These are phyloP conservation scores for Rhogogaster chlorosoma DNA, from an alignment of 2,888 invertebrate genomes.

Conservation along the genomic window DNA sequence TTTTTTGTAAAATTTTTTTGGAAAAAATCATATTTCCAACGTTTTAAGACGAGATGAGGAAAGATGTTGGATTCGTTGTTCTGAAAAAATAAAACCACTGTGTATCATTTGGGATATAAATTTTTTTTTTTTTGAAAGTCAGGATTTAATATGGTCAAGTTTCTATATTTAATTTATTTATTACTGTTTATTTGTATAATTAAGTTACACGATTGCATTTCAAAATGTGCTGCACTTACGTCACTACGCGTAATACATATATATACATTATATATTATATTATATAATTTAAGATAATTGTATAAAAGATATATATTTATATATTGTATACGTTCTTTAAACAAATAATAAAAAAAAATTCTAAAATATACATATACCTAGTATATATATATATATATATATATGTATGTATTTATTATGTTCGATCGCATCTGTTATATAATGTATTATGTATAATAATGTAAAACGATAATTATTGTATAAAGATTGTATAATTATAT, in stretches of 20 bases:
- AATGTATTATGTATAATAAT: background rate
- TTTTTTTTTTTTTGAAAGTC: background rate
- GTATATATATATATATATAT: constrained; percentile 43
- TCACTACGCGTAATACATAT: constrained; percentile 17
- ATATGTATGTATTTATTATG: constrained; percentile 51
- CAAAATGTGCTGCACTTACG: constrained; percentile 7
- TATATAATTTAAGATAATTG: constrained; percentile 36
- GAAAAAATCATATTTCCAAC: background rate
- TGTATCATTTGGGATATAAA: background rate
- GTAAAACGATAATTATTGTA: background rate
- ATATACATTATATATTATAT: constrained; percentile 2
- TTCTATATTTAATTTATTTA: constrained; percentile 37
- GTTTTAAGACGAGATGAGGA: no score
- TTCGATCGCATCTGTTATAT: constrained; percentile 1
- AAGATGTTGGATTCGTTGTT: no score
- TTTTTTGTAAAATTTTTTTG: background rate
- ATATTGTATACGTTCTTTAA: constrained; percentile 30
- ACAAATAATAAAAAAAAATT: constrained; percentile 8
- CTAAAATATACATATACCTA: constrained; percentile 39
- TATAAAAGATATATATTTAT: constrained; percentile 42
- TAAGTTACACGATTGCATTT: constrained; percentile 39
- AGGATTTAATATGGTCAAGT: constrained; percentile 1
- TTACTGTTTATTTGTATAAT: constrained; percentile 34
- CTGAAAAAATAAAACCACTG: background rate
- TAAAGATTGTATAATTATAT: background rate